Percentiles rank a stretch among this genome's conserved stretches.
Evolutionary conservation across 1,140 invertebrate genomes (phyloP).

Genomic region (Pseudomyrmex gracilis): DNA sequence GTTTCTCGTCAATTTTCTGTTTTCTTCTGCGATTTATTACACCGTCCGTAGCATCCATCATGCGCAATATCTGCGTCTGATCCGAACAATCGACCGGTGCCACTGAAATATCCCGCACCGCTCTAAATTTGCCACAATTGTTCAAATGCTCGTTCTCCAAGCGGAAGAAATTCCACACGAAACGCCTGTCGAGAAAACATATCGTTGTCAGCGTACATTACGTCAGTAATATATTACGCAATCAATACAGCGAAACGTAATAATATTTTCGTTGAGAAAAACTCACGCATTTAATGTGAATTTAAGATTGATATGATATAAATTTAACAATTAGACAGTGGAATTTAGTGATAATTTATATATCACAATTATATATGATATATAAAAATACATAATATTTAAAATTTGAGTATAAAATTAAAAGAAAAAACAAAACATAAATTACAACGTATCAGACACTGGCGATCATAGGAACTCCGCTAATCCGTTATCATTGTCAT

Average conservation of each 20-base stretch:
- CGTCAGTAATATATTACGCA: not conserved
- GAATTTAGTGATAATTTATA: not conserved
- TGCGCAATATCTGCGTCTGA: constrained; percentile 93
- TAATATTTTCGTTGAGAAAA: not conserved
- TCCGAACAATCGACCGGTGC: constrained; percentile 96
- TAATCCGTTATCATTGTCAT: constrained; percentile 34
- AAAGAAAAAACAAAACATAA: constrained; percentile 5
- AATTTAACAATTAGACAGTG: constrained; percentile 18
- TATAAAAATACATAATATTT: not conserved
- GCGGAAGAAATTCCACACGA: constrained; percentile 92
- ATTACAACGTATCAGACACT: constrained; percentile 47
- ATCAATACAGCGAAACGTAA: not conserved
- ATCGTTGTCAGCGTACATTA: constrained; percentile 31
- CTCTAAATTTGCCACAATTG: constrained; percentile 99
- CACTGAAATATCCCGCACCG: constrained; percentile 98
- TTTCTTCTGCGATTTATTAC: constrained; percentile 89
- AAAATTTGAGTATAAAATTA: constrained; percentile 30
- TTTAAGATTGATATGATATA: constrained; percentile 5
- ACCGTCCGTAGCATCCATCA: constrained; percentile 97
- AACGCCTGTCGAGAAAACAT: constrained; percentile 59
- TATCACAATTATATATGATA: constrained; percentile 5
- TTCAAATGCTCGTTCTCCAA: constrained; percentile 99
- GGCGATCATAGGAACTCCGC: constrained; percentile 12
- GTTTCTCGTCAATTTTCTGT: constrained; percentile 74
- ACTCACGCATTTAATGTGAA: constrained; percentile 35